Base-by-base conservation (phyloP, 2,113 vertebrate genomes). In the Taxidea taxus region DNA sequence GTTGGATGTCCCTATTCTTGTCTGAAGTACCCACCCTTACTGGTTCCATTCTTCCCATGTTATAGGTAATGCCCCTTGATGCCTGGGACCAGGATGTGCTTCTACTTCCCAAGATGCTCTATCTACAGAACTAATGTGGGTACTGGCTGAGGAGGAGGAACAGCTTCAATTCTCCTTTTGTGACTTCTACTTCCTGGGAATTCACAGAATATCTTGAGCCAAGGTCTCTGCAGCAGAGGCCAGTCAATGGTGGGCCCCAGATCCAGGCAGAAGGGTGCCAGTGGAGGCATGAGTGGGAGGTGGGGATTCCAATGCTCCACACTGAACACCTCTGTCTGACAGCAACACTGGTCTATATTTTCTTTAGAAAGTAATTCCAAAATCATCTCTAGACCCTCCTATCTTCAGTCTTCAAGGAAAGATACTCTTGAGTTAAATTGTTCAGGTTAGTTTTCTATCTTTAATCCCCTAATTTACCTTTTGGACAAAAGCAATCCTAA, bases 261-360 rank as follows among this genome's bases (percentile, higher is more conserved):
- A 58, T 10, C 3, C 1, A 15, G 10, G 39, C 13, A 51, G n/a
- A 20, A 89, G 37, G 49, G 18, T 14, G 7, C 39, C 34, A 4
- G n/a, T 0, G 3, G 56, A n/a, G 8, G 18, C 62, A 4, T 20
- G 14, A 21, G 2, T 7, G 3, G 3, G 34, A 29, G 18, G n/a
- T 14, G 8, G 6, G 25, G 27, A 5, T 78, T 39, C 42, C 14
- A 18, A 77, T 13, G 2, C 15, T 58, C 12, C 39, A 6, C 1
- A 20, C 1, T 12, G 39, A 44, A 4, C 12, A 6, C 34, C 44
- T 66, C 16, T 64, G 31, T 75, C n/a, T 64, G 83, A 31, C 29
- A 88, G n/a, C 10, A 87, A 21, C 15, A 60, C 5, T 13, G 10
- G 9, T 21, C 25, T 47, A 1, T 49, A 12, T 3, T 51, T 68